Evolutionary conservation across 2,113 vertebrate genomes (phyloP), one percentile per base, ranked within the genome.

Genomic region (Pterocles burchelli): DNA sequence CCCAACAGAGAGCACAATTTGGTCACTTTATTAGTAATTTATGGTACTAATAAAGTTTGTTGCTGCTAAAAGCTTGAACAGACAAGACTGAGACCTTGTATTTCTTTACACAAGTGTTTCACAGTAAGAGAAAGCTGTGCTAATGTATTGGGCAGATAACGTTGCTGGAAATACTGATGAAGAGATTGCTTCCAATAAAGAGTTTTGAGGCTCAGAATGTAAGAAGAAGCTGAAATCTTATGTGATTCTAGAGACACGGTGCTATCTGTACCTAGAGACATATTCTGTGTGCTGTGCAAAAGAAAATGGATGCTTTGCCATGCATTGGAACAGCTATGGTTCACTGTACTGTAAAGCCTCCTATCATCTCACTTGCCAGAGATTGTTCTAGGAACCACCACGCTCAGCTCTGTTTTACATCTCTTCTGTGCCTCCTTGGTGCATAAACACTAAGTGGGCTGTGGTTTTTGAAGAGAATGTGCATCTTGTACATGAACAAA

Each of bases 401-500:
- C 9, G n/a, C 22, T 19, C 3, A 52, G 10, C 31, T 79, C 80
- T 89, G 11, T 63, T 76, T 83, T 66, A 65, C 15, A 36, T 22
- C 51, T 55, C 17, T 83, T 75, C 19, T 72, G 41, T 43, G 14
- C 15, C 41, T 79, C 33, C 41, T 75, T 38, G 13, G 41, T 36
- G 28, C 0, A 3, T 6, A 46, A 78, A 46, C 14, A 65, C 4
- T 24, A 66, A 41, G 33, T 34, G 17, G 13, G 14, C 49, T 83
- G 63, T 34, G n/a, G 31, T 24, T 71, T 82, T 79, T 61, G 46
- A 83, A 86, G 18, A n/a, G 46, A 83, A 24, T 2, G 0, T 17
- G 1, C 0, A 0, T 46, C 45, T 72, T 49, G 7, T 51, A 31
- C 7, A 3, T 24, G 65, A 72, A 55, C 21, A 59, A 92, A 77